A percentile compares a stretch with the other conserved stretches of the same genome.
phyloP scores from a whole-genome alignment of 2,797 vertebrate species.

The Enteromius thamalakanensis region DNA sequence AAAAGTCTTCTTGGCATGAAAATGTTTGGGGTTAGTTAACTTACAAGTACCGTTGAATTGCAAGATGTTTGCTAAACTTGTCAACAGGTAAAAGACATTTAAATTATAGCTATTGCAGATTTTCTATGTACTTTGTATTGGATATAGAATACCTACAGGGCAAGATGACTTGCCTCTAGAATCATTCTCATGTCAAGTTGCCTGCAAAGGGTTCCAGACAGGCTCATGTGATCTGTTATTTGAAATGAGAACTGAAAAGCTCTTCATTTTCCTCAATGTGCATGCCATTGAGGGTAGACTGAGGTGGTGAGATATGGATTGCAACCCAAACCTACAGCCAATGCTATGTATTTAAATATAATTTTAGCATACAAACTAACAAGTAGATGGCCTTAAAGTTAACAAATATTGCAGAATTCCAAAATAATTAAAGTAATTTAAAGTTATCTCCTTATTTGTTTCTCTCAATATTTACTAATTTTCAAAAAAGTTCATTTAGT shows the following conservation, averaged over 20 bases:
- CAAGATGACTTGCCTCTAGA: constrained; percentile 56
- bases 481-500: not conserved
- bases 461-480: not conserved
- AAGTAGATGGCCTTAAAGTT: not conserved
- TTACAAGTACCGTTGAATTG: constrained; percentile 5
- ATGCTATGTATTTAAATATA: not conserved
- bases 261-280: constrained; percentile 89
- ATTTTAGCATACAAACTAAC: not conserved
- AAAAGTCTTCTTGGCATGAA: constrained; percentile 94
- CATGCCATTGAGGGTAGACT: constrained; percentile 89
- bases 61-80: constrained; percentile 19
- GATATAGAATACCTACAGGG: not conserved
- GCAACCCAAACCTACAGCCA: constrained; percentile 62
- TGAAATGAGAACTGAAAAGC: constrained; percentile 82
- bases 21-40: constrained; percentile 75
- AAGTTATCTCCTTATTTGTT: not conserved
- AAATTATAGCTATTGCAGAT: not conserved
- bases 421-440: not conserved
- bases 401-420: not conserved
- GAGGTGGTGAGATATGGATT: constrained; percentile 88
- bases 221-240: constrained; percentile 82
- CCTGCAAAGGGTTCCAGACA: constrained; percentile 87
- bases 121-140: not conserved
- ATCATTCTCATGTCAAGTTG: constrained; percentile 98
- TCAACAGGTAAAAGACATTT: not conserved